Base-by-base conservation (phyloP, 1,140 invertebrate species). In the Solenopsis invicta region DNA sequence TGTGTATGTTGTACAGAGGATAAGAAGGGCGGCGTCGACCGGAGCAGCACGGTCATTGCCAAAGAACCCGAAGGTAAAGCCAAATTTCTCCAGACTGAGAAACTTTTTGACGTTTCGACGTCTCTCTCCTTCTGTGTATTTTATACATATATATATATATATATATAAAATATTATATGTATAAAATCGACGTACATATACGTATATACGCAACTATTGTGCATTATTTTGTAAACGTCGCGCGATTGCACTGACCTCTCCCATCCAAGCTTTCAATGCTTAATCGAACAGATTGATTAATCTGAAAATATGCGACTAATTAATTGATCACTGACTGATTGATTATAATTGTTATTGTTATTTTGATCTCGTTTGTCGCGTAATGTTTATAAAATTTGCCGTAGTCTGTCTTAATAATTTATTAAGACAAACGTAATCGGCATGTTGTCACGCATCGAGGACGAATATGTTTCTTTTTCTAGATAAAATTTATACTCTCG, bases 1-100 rank as follows among this genome's bases (percentile, higher is more conserved):
- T 95, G 92, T 95, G 91, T 95, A 95, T 95, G 93, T 95, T 95
- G 94, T 95, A 95, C 95, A 97, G 97, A 98, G 96, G 98, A 98
- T 96, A 98, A 98, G 96, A 98, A 98, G 96, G 97, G 96, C 96
- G 97, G 97, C 94, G 98, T 98, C 96, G 98, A 99, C 96, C 97
- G 98, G 95, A 98, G 98, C 95, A 98, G 98, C 95, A 99, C 98
- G 93, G 98, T 99, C 94, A 98, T 99, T 96, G 98, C 98, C 95
- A 98, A 98, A 97, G 98, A 99, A 94, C 97, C 98, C 92, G 97
- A 98, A 97, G 98, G 98, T 97, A 98, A 90, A 97, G 93, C 91
- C 89, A 93, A 91, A 89, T 92, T n/a, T n/a, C 87, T 91, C 89
- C 91, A 92, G 87, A 87, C 50, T 18, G 34, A 92, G 75, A 84